Conservation (phyloP, 2,888 invertebrate genomes). For the Spisula solida region DNA sequence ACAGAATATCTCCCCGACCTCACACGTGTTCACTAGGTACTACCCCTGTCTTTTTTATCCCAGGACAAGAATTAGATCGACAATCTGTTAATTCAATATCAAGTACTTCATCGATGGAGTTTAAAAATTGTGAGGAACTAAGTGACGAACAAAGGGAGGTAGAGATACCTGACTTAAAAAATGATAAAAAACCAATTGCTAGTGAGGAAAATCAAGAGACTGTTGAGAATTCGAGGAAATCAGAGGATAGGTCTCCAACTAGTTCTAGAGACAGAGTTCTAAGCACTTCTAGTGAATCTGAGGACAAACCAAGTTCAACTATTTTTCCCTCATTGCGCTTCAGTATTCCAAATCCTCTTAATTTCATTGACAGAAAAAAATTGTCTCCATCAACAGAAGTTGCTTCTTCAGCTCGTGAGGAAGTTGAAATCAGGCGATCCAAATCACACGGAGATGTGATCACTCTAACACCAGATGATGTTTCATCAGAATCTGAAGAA, state of each 20-base stretch:
- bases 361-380: background rate
- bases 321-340: slow-evolving; percentile 39
- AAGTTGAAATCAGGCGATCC: slow-evolving; percentile 31
- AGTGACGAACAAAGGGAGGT: background rate
- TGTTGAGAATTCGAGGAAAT: background rate
- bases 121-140: background rate
- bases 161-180: background rate
- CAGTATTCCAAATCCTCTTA: slow-evolving; percentile 25
- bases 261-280: background rate
- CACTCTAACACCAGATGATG: background rate
- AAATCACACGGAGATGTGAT: slow-evolving; percentile 15
- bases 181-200: background rate
- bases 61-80: slow-evolving; percentile 46
- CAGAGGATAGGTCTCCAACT: background rate
- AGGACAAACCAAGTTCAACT: slow-evolving; percentile 14
- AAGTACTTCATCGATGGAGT: slow-evolving; percentile 33
- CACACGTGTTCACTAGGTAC: slow-evolving; percentile 64
- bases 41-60: slow-evolving; percentile 48
- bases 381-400: slow-evolving; percentile 29
- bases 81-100: slow-evolving; percentile 29
- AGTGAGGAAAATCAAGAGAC: slow-evolving; percentile 3
- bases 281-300: slow-evolving; percentile 20
- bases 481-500: slow-evolving; percentile 10
- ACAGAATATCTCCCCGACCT: slow-evolving; percentile 60
- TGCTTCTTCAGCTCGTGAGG: background rate